Base-by-base conservation (phyloP, 2,888 invertebrate genomes). In the Parnassius glacialis region DNA sequence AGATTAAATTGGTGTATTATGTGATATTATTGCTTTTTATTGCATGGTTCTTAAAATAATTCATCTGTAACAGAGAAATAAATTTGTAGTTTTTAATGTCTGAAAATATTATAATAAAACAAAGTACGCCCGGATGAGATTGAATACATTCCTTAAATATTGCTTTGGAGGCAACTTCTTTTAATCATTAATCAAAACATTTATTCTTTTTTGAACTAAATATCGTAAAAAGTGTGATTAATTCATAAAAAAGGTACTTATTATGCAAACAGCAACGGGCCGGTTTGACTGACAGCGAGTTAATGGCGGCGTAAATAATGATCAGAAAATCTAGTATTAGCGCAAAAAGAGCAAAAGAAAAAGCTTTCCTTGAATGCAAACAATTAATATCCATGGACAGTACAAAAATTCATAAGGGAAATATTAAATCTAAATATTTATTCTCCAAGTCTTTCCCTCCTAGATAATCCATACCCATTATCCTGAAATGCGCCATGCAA, bases 401-500 rank as follows among this genome's bases (percentile, higher is more conserved):
- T 56, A 64, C 59, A 69, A 68, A 69, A 70, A 71, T 25, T 72
- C 68, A 61, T 65, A 57, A 47, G 48, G 64, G 66, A 71, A 70
- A 70, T 69, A 71, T 69, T 64, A 68, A 61, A 57, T 62, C 64
- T 65, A 64, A 16, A 55, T 65, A 66, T 65, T 74, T 68, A 69
- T 71, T 71, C 76, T 76, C 72, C 66, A 74, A 75, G 74, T 75
- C 73, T 74, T 73, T 72, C 74, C 67, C 68, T 71, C 72, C 67
- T 63, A 62, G 56, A 74, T 84, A 83, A 85, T 87, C 84, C 80
- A 78, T 79, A 81, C 78, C 83, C 80, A 34, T 34, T 34, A 34
- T 7, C 34, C 34, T 34, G 7, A 7, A 82, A 81, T 80, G 80
- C 74, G 68, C 67, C 69, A 69, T 73, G 73, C 85, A 89, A 89